These are phyloP conservation scores for Struthidea cinerea DNA, from an alignment of 2,113 vertebrate species.

Conservation along the genomic window DNA sequence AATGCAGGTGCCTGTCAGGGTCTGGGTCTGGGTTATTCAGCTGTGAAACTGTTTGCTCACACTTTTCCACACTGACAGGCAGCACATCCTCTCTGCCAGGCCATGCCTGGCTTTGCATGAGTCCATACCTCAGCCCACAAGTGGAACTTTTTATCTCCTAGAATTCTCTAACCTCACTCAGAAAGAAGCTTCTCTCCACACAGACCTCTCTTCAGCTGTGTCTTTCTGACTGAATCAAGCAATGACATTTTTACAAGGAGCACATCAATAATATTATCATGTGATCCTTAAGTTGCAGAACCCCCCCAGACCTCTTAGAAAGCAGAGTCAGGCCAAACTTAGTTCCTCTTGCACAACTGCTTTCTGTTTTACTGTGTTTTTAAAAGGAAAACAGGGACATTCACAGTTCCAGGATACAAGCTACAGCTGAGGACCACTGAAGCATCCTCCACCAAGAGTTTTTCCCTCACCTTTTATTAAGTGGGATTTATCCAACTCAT, in stretches of 20 bases:
- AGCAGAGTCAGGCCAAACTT: neutral
- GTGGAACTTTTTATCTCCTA: rapidly evolving
- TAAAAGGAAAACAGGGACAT: neutral
- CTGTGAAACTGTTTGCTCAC: neutral
- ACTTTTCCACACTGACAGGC: neutral
- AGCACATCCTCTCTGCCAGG: neutral
- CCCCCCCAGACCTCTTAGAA: neutral
- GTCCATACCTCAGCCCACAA: neutral
- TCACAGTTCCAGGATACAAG: neutral
- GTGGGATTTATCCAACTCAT: neutral
- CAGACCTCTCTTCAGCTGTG: neutral
- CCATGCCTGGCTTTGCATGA: no score
- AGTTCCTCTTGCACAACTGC: neutral
- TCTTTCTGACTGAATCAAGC: neutral
- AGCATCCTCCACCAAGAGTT: no score
- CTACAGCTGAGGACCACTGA: no score
- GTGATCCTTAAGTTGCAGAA: neutral
- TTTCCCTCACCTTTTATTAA: no score
- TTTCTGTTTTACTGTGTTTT: neutral
- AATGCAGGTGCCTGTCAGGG: neutral
- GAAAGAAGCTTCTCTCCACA: neutral
- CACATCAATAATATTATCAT: no score
- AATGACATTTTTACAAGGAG: neutral
- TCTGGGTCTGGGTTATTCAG: neutral
- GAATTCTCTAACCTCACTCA: neutral